Evolutionary conservation across 2,113 vertebrate species (phyloP).

Genomic region (Brienomyrus longianalis): DNA sequence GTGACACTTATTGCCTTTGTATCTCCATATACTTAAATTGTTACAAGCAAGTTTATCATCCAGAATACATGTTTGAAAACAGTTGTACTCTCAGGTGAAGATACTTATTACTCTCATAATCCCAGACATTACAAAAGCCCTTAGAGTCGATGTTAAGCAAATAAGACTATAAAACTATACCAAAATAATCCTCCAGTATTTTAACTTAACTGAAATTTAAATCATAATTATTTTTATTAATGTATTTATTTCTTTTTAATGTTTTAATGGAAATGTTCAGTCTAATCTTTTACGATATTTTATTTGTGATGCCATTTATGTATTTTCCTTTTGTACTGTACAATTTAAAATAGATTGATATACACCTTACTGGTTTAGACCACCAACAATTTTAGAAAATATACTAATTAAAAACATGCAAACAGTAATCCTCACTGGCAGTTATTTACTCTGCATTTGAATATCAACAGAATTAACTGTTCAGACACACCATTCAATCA

Average conservation of each 20-base stretch:
- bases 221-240: constrained; percentile 23
- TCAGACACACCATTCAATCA: neutral
- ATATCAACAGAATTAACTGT: neutral
- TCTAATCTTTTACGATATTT: constrained; percentile 41
- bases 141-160: constrained; percentile 20
- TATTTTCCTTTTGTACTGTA: constrained; percentile 40
- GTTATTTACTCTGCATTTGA: neutral
- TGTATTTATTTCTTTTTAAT: constrained; percentile 15
- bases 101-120: constrained; percentile 37
- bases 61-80: constrained; percentile 18
- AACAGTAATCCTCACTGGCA: neutral
- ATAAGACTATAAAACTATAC: constrained; percentile 17
- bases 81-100: constrained; percentile 44
- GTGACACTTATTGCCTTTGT: neutral
- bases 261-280: constrained; percentile 20
- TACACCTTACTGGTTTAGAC: constrained; percentile 45
- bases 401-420: constrained; percentile 50
- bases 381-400: constrained; percentile 41
- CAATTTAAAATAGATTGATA: constrained; percentile 41
- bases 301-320: constrained; percentile 36
- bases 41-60: neutral
- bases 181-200: constrained; percentile 20
- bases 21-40: neutral
- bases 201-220: constrained; percentile 19
- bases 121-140: constrained; percentile 18